Evolutionary conservation across 2,797 vertebrate genomes (phyloP).

Genomic region (Zenarchopterus dispar): DNA sequence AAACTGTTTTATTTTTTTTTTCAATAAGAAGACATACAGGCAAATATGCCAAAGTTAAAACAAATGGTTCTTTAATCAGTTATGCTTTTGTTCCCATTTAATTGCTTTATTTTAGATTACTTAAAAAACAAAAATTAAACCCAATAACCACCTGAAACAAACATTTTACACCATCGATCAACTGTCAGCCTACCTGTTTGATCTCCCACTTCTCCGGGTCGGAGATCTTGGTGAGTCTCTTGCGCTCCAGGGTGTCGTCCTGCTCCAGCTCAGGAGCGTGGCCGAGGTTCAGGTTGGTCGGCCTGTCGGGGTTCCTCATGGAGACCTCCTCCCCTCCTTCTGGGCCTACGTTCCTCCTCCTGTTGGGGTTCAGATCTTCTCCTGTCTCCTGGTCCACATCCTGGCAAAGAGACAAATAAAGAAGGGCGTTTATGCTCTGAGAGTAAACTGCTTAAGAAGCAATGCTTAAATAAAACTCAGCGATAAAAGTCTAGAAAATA

Average conservation of each 20-base stretch:
- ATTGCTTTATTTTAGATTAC: no score
- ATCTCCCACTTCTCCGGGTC: conserved; percentile 99
- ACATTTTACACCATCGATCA: not conserved
- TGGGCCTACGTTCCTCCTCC: conserved; percentile 89
- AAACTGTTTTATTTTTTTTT: no score
- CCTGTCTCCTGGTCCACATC: conserved; percentile 98
- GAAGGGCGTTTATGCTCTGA: not conserved
- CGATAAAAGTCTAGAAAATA: no score
- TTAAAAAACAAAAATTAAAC: no score
- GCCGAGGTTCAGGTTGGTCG: conserved; percentile 91
- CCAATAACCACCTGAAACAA: no score
- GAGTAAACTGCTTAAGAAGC: not conserved
- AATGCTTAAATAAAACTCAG: not conserved
- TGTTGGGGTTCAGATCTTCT: conserved; percentile 95
- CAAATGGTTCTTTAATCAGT: not conserved
- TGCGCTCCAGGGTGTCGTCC: conserved; percentile 93
- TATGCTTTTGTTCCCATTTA: no score
- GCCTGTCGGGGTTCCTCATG: conserved; percentile 96
- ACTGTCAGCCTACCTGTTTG: conserved; percentile 86
- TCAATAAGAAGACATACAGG: no score
- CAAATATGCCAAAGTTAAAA: not conserved
- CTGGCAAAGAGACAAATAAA: conserved; percentile 64
- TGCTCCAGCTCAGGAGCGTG: conserved; percentile 91
- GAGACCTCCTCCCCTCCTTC: conserved; percentile 89
- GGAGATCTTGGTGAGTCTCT: conserved; percentile 96